Evolutionary conservation across 2,113 vertebrate genomes (phyloP).

Genomic region (Callopanchax toddi): DNA sequence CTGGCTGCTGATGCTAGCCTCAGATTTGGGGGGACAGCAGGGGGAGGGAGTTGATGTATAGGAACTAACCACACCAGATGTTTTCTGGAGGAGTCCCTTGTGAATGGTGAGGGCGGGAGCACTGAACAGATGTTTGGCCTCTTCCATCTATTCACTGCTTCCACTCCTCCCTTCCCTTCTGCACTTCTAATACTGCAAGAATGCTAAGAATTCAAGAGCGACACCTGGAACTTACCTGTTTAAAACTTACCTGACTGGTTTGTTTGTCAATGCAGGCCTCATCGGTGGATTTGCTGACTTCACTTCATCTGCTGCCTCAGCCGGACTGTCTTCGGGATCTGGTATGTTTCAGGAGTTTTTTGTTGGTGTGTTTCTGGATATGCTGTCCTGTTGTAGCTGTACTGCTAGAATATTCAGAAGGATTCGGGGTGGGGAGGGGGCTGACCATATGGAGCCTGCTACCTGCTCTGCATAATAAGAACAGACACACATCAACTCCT

Average conservation of each 20-base stretch:
- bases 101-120: constrained; percentile 81
- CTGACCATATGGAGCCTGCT: constrained; percentile 87
- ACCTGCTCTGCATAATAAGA: constrained; percentile 90
- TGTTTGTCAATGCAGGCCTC: constrained; percentile 77
- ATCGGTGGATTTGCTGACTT: constrained; percentile 95
- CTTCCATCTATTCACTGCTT: constrained; percentile 83
- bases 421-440: constrained; percentile 64
- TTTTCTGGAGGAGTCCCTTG: constrained; percentile 88
- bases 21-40: constrained; percentile 54
- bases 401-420: constrained; percentile 87
- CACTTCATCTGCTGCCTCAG: constrained; percentile 84
- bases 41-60: constrained; percentile 68
- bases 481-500: constrained; percentile 86
- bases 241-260: constrained; percentile 39
- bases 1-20: constrained; percentile 59
- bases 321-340: constrained; percentile 79
- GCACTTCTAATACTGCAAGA: constrained; percentile 64
- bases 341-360: constrained; percentile 77
- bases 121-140: constrained; percentile 89
- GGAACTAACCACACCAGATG: constrained; percentile 91
- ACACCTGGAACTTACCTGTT: constrained; percentile 60
- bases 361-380: constrained; percentile 44
- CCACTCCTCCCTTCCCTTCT: constrained; percentile 80
- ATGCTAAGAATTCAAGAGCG: constrained; percentile 64
- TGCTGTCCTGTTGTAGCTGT: constrained; percentile 72